A percentile compares a stretch with the other conserved stretches of the same genome.
Conservation (phyloP, 1,140 invertebrate genomes). For the Drosophila equinoxialis region DNA sequence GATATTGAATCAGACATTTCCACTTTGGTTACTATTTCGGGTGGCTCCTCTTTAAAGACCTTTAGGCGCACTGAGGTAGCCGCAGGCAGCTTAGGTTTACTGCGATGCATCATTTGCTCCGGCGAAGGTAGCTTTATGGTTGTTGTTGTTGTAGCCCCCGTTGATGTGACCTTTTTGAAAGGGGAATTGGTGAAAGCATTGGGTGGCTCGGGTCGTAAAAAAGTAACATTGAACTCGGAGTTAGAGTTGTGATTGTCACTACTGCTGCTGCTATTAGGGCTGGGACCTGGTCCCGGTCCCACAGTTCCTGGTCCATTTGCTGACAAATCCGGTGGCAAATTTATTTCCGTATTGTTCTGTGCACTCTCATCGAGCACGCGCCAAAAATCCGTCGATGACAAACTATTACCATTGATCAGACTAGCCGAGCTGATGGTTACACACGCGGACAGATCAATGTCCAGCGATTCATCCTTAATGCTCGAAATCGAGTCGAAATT, state of each 20-base stretch:
- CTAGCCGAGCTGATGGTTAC: conserved; percentile 77
- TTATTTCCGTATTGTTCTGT: conserved; percentile 71
- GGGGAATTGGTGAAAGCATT: conserved; percentile 72
- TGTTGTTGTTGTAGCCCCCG: conserved; percentile 12
- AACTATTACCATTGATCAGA: conserved; percentile 70
- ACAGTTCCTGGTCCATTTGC: conserved; percentile 40
- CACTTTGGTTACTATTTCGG: conserved; percentile 58
- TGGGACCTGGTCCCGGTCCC: neutral
- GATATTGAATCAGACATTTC: conserved; percentile 45
- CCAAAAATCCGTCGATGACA: conserved; percentile 81
- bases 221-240: conserved; percentile 67
- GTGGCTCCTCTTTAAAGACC: conserved; percentile 67
- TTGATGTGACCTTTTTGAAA: conserved; percentile 52
- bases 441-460: conserved; percentile 80
- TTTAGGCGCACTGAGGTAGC: conserved; percentile 61
- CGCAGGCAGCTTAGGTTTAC: conserved; percentile 57
- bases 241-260: conserved; percentile 58
- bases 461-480: conserved; percentile 80
- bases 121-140: conserved; percentile 49
- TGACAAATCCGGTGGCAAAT: conserved; percentile 54
- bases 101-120: conserved; percentile 57
- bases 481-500: conserved; percentile 81
- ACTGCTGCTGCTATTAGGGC: conserved; percentile 39
- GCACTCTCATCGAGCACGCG: conserved; percentile 77
- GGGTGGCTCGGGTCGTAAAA: conserved; percentile 65